Evolutionary conservation across 2,113 vertebrate genomes (phyloP).

Genomic region (Chamaea fasciata): DNA sequence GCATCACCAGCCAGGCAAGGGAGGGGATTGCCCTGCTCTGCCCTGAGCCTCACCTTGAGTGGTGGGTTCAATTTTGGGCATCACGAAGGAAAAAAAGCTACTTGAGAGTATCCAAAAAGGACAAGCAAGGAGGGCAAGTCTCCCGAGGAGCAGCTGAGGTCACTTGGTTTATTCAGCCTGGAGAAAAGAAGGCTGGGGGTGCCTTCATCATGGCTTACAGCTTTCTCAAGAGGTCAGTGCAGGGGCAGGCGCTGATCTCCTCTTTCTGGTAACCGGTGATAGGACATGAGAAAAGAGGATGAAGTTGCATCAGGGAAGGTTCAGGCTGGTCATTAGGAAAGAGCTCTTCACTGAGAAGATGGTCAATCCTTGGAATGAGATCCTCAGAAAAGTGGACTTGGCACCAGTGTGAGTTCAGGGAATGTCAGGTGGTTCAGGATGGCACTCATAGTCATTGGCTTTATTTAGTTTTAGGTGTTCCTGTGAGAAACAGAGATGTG

Average conservation of each 20-base stretch:
- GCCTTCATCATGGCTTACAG: accelerated
- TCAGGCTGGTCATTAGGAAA: not conserved
- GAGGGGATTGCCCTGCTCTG: not conserved
- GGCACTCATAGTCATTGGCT: not conserved
- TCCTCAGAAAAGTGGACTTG: not conserved
- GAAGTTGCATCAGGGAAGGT: not conserved
- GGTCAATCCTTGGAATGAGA: not conserved
- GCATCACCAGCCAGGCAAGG: accelerated
- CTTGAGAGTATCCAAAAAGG: not conserved
- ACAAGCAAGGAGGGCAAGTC: not conserved
- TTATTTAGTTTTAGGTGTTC: not conserved
- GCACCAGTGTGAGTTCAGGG: not conserved
- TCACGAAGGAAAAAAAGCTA: not conserved
- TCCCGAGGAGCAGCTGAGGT: not conserved
- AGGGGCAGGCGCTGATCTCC: not conserved
- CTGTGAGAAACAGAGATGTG: not conserved
- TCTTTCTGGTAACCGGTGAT: not conserved
- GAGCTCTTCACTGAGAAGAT: not conserved
- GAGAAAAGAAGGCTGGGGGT: not conserved
- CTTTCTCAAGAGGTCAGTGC: not conserved
- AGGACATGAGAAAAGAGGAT: not conserved
- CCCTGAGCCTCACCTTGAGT: not conserved
- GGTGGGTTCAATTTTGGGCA: accelerated
- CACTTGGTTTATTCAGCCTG: not conserved
- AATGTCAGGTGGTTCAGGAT: not conserved